Evolutionary conservation across 2,113 vertebrate species (phyloP).

Genomic region (Neotragus pygmaeus): DNA sequence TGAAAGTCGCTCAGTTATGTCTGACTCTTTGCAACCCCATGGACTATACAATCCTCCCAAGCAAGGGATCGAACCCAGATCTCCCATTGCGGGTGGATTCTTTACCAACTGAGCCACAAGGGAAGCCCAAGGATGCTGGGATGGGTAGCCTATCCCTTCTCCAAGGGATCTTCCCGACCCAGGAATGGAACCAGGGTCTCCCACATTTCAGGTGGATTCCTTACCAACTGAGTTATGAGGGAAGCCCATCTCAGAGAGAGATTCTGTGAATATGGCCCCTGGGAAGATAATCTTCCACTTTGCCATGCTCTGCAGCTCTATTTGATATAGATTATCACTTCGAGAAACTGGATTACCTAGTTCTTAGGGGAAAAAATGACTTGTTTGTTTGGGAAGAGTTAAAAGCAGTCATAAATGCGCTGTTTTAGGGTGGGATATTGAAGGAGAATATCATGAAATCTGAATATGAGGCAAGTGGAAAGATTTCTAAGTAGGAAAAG

Average conservation of each 20-base stretch:
- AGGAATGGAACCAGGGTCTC: not conserved
- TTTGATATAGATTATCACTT: not conserved
- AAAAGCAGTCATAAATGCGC: not conserved
- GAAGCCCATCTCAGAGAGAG: not conserved
- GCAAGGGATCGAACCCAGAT: not conserved
- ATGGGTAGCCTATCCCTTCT: not conserved
- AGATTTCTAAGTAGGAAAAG: not conserved
- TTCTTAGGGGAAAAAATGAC: not conserved
- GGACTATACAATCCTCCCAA: not conserved
- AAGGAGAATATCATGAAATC: not conserved
- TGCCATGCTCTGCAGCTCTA: not conserved
- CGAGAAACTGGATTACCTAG: not conserved
- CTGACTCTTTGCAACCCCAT: not conserved
- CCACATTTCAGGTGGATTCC: not conserved
- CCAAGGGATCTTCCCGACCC: not conserved
- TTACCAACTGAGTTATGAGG: not conserved
- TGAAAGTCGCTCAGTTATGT: not conserved
- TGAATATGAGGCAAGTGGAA: not conserved
- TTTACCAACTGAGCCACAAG: not conserved
- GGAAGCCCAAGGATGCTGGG: not conserved
- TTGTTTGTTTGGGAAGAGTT: not conserved
- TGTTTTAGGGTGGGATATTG: not conserved
- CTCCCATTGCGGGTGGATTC: not conserved
- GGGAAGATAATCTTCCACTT: not conserved
- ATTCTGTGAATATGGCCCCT: not conserved